Evolutionary conservation across 2,113 vertebrate genomes (phyloP), one percentile per base, ranked within the genome.

Genomic region (Gallinago jamesoni): DNA sequence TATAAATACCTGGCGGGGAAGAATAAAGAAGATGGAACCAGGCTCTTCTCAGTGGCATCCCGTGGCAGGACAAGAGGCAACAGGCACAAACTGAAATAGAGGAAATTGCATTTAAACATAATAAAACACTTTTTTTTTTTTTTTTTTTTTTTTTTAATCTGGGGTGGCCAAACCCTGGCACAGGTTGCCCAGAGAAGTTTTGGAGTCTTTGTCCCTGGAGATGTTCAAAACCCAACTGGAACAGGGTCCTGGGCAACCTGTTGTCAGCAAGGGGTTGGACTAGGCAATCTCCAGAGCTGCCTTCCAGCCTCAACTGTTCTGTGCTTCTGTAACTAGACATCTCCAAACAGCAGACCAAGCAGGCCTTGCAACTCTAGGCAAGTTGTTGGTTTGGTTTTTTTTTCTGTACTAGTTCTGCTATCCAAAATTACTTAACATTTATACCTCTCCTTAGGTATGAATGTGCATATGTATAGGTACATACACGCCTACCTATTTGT

Each of bases 1-100:
- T 68, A 9, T 72, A 48, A 60, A 35, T 67, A 72, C 12, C 22
- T 87, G 20, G n/a, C 0, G 0, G 12, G 2, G 18, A 13, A 5
- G 7, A 77, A 7, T 48, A 62, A 62, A 28, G 50, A 77, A n/a
- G 11, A 17, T 60, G 43, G 20, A 78, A 25, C 11, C 41, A 79
- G 31, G 12, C 50, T 69, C 25, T 89, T 84, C 57, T 69, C 15
- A 21, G 14, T 47, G 14, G 25, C 66, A 55, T 84, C 18, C 8
- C 14, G 5, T 70, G 50, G 28, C 9, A 59, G 27, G 25, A 43
- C 17, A 63, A 35, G 56, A 94, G 39, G 19, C 15, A 80, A 19
- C 0, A 0, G 16, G 33, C 37, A 55, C 37, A 67, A 87, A 50
- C 15, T 78, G 37, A 72, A 89, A 43, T n/a, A 35, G 8, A 57